Evolutionary conservation across 2,888 invertebrate species (phyloP).

Genomic region (Drosophila niveifrons): DNA sequence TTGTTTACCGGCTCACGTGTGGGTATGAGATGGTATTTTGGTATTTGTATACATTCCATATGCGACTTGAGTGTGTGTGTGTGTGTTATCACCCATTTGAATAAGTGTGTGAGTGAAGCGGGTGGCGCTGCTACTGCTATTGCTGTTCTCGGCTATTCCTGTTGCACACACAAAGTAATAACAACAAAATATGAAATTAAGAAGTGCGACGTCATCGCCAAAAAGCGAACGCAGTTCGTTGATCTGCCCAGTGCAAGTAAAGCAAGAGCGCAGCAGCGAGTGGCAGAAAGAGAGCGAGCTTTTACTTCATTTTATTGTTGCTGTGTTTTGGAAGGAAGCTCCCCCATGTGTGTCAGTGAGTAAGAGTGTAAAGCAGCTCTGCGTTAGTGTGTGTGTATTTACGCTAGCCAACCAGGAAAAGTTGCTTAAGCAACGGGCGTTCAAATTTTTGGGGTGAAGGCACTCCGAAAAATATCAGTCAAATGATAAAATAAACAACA

Average conservation of each 20-base stretch:
- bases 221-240: slow-evolving; percentile 75
- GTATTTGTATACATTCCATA: slow-evolving; percentile 27
- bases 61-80: not conserved
- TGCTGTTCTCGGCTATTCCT: slow-evolving; percentile 31
- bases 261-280: slow-evolving; percentile 18
- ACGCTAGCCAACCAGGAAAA: slow-evolving; percentile 58
- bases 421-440: slow-evolving; percentile 56
- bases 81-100: slow-evolving; percentile 61
- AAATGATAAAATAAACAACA: slow-evolving; percentile 72
- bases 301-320: slow-evolving; percentile 47
- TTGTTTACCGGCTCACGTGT: slow-evolving; percentile 73
- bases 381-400: slow-evolving; percentile 7
- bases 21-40: slow-evolving; percentile 15
- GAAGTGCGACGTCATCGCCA: slow-evolving; percentile 67
- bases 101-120: slow-evolving; percentile 21
- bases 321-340: slow-evolving; percentile 55
- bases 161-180: slow-evolving; percentile 55
- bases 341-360: slow-evolving; percentile 35
- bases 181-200: slow-evolving; percentile 69
- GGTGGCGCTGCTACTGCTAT: slow-evolving; percentile 14
- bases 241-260: slow-evolving; percentile 54
- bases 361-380: slow-evolving; percentile 10
- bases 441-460: slow-evolving; percentile 67
- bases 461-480: slow-evolving; percentile 77
- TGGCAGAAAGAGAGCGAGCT: slow-evolving; percentile 55